phyloP scores from a whole-genome alignment of 2,888 invertebrate genomes.

The Andrena camellia region DNA sequence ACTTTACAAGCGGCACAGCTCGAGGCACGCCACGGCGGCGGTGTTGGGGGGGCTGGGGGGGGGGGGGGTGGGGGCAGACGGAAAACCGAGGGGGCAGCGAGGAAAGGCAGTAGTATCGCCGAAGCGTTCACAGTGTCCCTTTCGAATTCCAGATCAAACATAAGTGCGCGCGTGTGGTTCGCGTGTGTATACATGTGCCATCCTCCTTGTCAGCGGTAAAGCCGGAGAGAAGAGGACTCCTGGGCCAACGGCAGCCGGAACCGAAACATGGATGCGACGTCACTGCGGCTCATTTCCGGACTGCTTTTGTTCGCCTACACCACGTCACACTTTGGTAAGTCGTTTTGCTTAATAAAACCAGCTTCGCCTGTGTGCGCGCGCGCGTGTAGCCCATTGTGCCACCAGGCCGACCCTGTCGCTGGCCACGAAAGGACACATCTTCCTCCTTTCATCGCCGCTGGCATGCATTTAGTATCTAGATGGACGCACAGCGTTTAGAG shows the following conservation, averaged over 20 bases:
- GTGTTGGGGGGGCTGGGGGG: no score
- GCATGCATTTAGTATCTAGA: neutral
- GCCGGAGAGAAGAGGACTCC: conserved; percentile 68
- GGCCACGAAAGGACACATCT: neutral
- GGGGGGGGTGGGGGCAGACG: neutral
- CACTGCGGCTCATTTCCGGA: conserved; percentile 76
- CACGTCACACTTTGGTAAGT: conserved; percentile 79
- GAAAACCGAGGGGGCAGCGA: neutral
- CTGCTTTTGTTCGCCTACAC: conserved; percentile 78
- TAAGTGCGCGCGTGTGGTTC: conserved; percentile 79
- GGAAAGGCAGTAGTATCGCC: conserved; percentile 26
- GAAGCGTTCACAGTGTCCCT: conserved; percentile 57
- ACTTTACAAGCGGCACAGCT: conserved; percentile 35
- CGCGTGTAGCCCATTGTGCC: neutral
- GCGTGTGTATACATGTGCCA: conserved; percentile 73
- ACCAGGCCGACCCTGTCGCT: neutral
- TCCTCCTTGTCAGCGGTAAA: conserved; percentile 62
- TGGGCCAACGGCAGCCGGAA: conserved; percentile 61
- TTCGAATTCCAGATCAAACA: conserved; percentile 79
- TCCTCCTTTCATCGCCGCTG: neutral
- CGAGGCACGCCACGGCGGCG: neutral
- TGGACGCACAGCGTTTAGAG: no score
- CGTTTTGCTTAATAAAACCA: conserved; percentile 39
- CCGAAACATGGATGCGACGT: conserved; percentile 78
- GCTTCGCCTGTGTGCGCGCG: neutral